Evolutionary conservation across 2,888 invertebrate species (phyloP).

Genomic region (Prosapia bicincta): DNA sequence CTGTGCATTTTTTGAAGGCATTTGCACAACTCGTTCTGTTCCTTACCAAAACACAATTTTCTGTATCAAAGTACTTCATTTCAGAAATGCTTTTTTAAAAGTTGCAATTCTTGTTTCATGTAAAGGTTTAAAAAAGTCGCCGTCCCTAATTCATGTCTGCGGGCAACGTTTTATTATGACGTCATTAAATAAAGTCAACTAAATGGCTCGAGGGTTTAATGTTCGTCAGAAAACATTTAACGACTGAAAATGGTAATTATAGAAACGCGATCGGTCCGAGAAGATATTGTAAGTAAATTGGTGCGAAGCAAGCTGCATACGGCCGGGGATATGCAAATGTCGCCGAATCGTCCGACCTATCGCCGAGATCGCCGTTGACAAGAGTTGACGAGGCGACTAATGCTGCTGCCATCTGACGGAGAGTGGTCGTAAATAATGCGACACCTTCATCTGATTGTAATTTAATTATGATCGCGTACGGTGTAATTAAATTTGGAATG

Average conservation of each 20-base stretch:
- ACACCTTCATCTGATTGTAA: constrained; percentile 23
- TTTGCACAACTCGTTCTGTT: too few species aligned
- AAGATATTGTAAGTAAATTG: not conserved
- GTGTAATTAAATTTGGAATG: constrained; percentile 14
- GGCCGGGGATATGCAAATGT: not conserved
- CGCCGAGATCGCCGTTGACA: not conserved
- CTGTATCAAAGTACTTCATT: too few species aligned
- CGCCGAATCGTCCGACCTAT: not conserved
- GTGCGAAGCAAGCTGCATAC: too few species aligned
- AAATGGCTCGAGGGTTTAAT: too few species aligned
- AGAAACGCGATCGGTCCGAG: not conserved
- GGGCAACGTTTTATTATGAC: too few species aligned
- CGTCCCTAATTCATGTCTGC: too few species aligned
- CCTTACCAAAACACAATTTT: too few species aligned
- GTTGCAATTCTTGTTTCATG: too few species aligned
- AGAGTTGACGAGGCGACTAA: not conserved
- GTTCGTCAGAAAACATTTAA: not conserved
- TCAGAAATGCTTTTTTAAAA: too few species aligned
- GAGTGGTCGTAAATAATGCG: not conserved
- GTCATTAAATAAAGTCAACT: too few species aligned
- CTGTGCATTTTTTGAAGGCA: too few species aligned
- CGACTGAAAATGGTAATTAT: not conserved
- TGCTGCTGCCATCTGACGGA: not conserved
- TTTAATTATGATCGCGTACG: constrained; percentile 26
- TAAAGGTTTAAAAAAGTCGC: too few species aligned